phyloP scores from a whole-genome alignment of 2,888 invertebrate genomes.

The Stenoptilia bipunctidactyla region DNA sequence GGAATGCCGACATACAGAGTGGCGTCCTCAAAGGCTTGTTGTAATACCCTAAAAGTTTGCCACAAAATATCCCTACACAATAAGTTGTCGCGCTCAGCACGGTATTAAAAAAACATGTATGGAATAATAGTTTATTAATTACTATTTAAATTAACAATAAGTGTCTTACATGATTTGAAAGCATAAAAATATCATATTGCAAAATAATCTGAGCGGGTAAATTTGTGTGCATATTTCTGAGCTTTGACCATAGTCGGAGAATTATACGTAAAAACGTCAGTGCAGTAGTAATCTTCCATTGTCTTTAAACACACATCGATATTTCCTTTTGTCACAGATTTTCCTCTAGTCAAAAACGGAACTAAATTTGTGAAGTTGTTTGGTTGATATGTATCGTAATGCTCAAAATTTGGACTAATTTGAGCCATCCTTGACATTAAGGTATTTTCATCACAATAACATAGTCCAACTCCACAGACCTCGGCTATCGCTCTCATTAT shows the following conservation, averaged over 20 bases:
- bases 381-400: conserved; percentile 31
- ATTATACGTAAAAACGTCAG: conserved; percentile 46
- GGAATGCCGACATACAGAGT: no score
- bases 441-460: conserved; percentile 32
- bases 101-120: no score
- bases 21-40: no score
- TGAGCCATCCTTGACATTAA: conserved; percentile 35
- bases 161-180: neutral
- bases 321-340: no score
- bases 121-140: conserved; percentile 1
- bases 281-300: conserved; percentile 47
- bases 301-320: conserved; percentile 20
- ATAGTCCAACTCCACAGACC: conserved; percentile 31
- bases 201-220: conserved; percentile 21
- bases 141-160: neutral
- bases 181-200: conserved; percentile 10
- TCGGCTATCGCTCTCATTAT: conserved; percentile 75
- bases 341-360: no score
- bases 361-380: conserved; percentile 24
- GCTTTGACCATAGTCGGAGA: conserved; percentile 49
- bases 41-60: no score
- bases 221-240: conserved; percentile 29
- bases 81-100: no score
- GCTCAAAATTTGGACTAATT: conserved; percentile 45
- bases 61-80: no score